These are phyloP conservation scores for Takifugu rubripes DNA, from an alignment of 2,797 vertebrate genomes.

Conservation along the genomic window DNA sequence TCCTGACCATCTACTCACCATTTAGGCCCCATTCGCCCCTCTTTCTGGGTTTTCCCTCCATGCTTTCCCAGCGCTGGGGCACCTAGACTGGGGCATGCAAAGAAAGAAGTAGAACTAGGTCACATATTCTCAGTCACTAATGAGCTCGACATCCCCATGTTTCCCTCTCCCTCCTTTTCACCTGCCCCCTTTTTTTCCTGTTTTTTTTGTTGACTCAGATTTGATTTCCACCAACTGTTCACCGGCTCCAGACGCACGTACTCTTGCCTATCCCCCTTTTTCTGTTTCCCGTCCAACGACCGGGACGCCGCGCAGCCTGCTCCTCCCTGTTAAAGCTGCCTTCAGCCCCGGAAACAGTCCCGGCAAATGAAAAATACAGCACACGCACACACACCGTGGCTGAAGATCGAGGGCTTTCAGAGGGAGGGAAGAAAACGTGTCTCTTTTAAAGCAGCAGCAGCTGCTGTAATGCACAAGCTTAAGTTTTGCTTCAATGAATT, in stretches of 20 bases:
- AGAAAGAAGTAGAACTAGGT: slow-evolving; percentile 67
- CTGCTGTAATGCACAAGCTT: slow-evolving; percentile 32
- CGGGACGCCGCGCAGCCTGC: neutral
- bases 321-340: neutral
- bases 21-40: slow-evolving; percentile 23
- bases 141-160: slow-evolving; percentile 12
- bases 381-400: slow-evolving; percentile 1
- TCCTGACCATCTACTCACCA: slow-evolving; percentile 36
- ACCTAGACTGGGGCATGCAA: slow-evolving; percentile 55
- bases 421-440: slow-evolving; percentile 20
- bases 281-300: neutral
- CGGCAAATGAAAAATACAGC: slow-evolving; percentile 9
- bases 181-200: slow-evolving; percentile 33
- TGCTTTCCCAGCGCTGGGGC: slow-evolving; percentile 31
- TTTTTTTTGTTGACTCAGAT: slow-evolving; percentile 32
- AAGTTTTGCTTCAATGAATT: slow-evolving; percentile 53
- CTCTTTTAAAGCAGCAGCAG: slow-evolving; percentile 38
- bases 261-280: slow-evolving; percentile 3
- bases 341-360: slow-evolving; percentile 9
- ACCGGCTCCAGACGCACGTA: slow-evolving; percentile 29
- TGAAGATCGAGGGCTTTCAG: slow-evolving; percentile 6
- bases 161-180: slow-evolving; percentile 25
- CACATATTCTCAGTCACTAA: slow-evolving; percentile 42
- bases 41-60: neutral
- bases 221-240: slow-evolving; percentile 37